Percentiles rank a stretch among this genome's conserved stretches.
phyloP scores from a whole-genome alignment of 2,888 invertebrate species.

The Tillus elongatus region DNA sequence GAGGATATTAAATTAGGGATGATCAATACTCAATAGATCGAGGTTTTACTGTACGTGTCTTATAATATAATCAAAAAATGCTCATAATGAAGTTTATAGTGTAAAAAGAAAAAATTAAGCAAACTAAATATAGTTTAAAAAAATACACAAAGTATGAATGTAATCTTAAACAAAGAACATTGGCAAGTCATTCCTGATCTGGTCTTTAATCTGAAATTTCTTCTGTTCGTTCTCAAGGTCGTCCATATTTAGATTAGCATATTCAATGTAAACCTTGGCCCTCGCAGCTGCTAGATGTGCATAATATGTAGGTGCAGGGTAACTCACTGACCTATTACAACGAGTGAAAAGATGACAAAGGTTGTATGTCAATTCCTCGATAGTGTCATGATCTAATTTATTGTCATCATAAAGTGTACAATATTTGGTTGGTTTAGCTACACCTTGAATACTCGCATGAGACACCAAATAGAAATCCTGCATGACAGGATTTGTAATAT shows the following conservation, averaged over 20 bases:
- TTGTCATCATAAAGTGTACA: constrained; percentile 75
- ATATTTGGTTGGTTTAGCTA: constrained; percentile 79
- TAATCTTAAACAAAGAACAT: constrained; percentile 69
- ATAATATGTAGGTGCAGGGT: constrained; percentile 81
- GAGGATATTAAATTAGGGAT: too few species aligned
- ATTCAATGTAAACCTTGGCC: constrained; percentile 46
- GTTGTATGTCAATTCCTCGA: constrained; percentile 72
- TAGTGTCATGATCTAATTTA: constrained; percentile 57
- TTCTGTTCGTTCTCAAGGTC: constrained; percentile 46
- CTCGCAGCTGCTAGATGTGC: constrained; percentile 78
- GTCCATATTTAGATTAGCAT: constrained; percentile 37
- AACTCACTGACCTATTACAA: constrained; percentile 74
- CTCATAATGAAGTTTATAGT: too few species aligned
- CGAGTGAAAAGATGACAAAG: constrained; percentile 80
- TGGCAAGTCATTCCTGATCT: constrained; percentile 48
- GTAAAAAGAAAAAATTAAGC: too few species aligned
- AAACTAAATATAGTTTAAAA: too few species aligned
- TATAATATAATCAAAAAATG: too few species aligned
- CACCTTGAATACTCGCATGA: constrained; percentile 67
- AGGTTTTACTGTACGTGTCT: too few species aligned
- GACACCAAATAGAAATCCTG: constrained; percentile 77
- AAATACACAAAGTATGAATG: too few species aligned
- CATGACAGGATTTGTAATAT: constrained; percentile 78
- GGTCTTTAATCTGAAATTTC: constrained; percentile 45
- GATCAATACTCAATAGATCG: too few species aligned